Evolutionary conservation across 2,888 invertebrate genomes (phyloP), one percentile per base, ranked within the genome.

Genomic region (Mongoloraphidia duomilia): DNA sequence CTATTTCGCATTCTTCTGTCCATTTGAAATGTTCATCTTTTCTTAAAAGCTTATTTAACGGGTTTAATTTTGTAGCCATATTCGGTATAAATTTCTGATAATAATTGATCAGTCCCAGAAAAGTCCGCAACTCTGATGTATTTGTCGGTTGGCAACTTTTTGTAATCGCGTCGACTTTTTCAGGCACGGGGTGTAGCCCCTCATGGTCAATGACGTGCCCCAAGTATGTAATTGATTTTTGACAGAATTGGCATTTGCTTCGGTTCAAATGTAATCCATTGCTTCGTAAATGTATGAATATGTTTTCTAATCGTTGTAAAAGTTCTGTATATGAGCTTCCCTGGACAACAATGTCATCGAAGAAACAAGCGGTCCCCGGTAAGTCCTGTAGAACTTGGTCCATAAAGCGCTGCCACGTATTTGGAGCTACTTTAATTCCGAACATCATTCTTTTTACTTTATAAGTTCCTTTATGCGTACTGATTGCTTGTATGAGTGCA

Each of bases 401-500:
- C 60, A 63, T 62, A 46, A 55, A 59, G 2, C 57, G 51, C 53
- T 62, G 60, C 56, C 60, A 61, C 1, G 55, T 41, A 40, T 47
- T 54, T 39, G 61, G 60, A 12, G 59, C 58, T 4, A 54, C 50
- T 51, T 60, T 57, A 0, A 61, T 55, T 26, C 60, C 60, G 49
- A 60, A 62, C 57, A 59, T 59, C 9, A 61, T 45, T 44, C 61
- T 50, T 14, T 59, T 58, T 10, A 60, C 59, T 46, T 57, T 62
- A 50, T 56, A 64, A 4, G 55, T 51, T 0, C 58, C 59, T 52
- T 57, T 58, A 51, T 57, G 56, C 40, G 60, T 59, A 53, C 57
- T 59, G 36, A 55, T 47, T 17, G 52, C 40, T 47, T 48, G 50
- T 10, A 54, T 34, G 36, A 33, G 14, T 17, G 46, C 34, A 40